Evolutionary conservation across 1,140 invertebrate genomes (phyloP).

Genomic region (Lutraria rhynchaena): DNA sequence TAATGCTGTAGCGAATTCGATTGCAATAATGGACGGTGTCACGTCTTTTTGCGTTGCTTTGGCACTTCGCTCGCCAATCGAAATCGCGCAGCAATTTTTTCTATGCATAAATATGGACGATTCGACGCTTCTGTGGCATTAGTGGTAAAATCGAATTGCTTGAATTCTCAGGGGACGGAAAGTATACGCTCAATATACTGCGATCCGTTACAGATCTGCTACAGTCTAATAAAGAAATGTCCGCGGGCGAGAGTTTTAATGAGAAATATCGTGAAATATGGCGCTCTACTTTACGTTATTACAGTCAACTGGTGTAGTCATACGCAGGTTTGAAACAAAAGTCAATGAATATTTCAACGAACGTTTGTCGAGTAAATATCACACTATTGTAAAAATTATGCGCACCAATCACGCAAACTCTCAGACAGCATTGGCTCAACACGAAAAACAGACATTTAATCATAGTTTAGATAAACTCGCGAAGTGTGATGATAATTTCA

Average conservation of each 20-base stretch:
- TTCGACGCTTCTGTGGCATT: not conserved
- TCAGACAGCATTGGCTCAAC: too few relatives aligned
- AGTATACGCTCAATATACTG: constrained; percentile 11
- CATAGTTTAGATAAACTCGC: too few relatives aligned
- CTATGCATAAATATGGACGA: too few relatives aligned
- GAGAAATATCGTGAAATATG: constrained; percentile 15
- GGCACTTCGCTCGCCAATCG: too few relatives aligned
- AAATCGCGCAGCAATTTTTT: too few relatives aligned
- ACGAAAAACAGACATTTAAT: too few relatives aligned
- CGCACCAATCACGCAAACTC: too few relatives aligned
- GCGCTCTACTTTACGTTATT: not conserved
- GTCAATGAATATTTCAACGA: constrained; percentile 35
- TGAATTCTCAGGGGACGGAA: not conserved
- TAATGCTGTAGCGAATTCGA: too few relatives aligned
- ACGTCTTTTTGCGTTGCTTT: too few relatives aligned
- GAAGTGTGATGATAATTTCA: too few relatives aligned
- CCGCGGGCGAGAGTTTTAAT: constrained; percentile 16
- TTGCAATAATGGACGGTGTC: too few relatives aligned
- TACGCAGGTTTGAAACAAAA: not conserved
- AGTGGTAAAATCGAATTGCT: constrained; percentile 31
- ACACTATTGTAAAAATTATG: too few relatives aligned
- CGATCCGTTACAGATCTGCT: not conserved
- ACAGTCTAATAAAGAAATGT: constrained; percentile 27
- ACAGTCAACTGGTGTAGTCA: not conserved
- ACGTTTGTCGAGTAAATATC: not conserved